A percentile compares a stretch with the other conserved stretches of the same genome.
Conservation (phyloP, 2,888 invertebrate species). For the Microchrysa polita region DNA sequence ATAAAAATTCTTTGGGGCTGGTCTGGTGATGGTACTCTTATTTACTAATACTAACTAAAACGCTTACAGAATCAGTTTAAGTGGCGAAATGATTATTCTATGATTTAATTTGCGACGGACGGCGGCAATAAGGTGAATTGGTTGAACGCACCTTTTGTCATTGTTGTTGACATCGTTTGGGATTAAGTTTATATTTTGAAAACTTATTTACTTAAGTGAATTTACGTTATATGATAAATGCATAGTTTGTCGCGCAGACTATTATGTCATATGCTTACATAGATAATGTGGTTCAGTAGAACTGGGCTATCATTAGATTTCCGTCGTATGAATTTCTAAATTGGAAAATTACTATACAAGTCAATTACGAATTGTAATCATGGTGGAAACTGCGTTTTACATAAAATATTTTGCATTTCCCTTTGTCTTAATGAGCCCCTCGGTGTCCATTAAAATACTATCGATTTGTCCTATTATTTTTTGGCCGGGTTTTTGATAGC, state of each 20-base stretch:
- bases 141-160: conserved; percentile 36
- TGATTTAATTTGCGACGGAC: conserved; percentile 27
- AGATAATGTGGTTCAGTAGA: background rate
- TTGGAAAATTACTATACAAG: too few species aligned
- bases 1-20: background rate
- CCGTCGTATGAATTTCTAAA: too few species aligned
- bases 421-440: too few species aligned
- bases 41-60: too few species aligned
- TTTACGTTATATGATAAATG: background rate
- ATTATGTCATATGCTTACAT: background rate
- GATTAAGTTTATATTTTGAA: conserved; percentile 1
- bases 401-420: too few species aligned
- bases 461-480: too few species aligned
- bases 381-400: too few species aligned
- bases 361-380: too few species aligned
- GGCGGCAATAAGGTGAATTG: conserved; percentile 25
- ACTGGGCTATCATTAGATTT: too few species aligned
- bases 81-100: conserved; percentile 16
- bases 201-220: background rate
- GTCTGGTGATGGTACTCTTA: too few species aligned
- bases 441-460: too few species aligned
- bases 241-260: background rate
- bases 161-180: background rate
- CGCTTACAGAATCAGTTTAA: background rate
- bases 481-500: too few species aligned